Conservation (phyloP, 2,113 vertebrate genomes). For the Lasiurus cinereus region DNA sequence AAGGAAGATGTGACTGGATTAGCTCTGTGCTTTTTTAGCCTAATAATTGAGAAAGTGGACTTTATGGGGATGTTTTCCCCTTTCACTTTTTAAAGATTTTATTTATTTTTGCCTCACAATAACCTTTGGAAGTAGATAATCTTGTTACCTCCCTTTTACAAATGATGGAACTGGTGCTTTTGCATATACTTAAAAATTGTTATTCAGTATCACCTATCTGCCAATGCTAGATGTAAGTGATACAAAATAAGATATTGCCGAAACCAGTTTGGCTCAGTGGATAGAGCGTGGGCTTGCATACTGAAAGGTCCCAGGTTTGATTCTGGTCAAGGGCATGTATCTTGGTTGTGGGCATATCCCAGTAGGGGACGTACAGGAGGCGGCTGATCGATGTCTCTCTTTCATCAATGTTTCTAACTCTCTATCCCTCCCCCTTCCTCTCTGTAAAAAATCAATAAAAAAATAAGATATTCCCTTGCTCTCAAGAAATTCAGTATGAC, state of each 20-base stretch:
- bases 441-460: not conserved
- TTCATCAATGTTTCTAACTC: no score
- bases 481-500: not conserved
- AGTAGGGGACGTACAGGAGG: no score
- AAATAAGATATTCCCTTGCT: not conserved
- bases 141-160: slow-evolving; percentile 42
- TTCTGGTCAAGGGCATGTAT: no score
- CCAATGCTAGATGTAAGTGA: not conserved
- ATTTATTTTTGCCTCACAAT: not conserved
- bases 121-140: not conserved
- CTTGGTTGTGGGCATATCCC: no score
- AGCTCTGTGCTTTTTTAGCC: not conserved
- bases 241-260: slow-evolving; percentile 11
- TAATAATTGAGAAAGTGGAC: slow-evolving; percentile 30
- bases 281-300: no score
- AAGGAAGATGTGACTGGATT: not conserved
- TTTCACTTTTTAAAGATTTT: not conserved
- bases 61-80: not conserved
- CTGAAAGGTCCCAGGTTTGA: no score
- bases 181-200: not conserved
- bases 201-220: not conserved
- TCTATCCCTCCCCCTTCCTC: no score
- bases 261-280: no score
- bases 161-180: slow-evolving; percentile 9
- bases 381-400: no score